A percentile compares a stretch with the other conserved stretches of the same genome.
These are phyloP conservation scores for Saimiri boliviensis DNA, from an alignment of 2,113 vertebrate species.

Conservation along the genomic window DNA sequence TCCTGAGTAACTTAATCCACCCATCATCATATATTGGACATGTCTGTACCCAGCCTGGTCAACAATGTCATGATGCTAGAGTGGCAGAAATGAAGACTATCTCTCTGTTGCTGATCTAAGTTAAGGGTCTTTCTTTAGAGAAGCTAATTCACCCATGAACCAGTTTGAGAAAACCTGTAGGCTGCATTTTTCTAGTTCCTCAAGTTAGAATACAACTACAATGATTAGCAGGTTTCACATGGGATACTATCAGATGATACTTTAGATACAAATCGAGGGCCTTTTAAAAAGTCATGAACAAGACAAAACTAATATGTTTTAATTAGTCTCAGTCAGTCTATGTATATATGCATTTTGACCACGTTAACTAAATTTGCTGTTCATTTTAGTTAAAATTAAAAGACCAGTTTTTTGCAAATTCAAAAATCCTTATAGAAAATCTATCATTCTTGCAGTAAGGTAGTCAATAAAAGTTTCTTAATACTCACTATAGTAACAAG, in stretches of 20 bases:
- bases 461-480: neutral
- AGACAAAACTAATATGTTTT: neutral
- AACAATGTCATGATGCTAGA: rapidly evolving
- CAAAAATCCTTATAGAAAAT: neutral
- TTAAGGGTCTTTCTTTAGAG: neutral
- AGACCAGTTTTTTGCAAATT: neutral
- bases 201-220: neutral
- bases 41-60: neutral
- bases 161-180: neutral
- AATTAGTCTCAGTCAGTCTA: neutral
- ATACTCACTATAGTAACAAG: neutral
- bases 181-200: neutral
- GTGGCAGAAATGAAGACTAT: too few species aligned
- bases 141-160: neutral
- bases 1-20: neutral
- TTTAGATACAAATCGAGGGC: neutral
- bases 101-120: neutral
- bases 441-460: neutral
- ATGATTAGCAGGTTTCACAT: neutral
- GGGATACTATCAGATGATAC: neutral
- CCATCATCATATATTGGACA: neutral
- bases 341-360: neutral
- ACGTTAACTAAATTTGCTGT: neutral
- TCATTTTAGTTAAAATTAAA: neutral
- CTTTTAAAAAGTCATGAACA: neutral